Base-by-base conservation (phyloP, 30 jellyfish, hydroid and myxozoan genomes). In the Cassiopea xamachana region DNA sequence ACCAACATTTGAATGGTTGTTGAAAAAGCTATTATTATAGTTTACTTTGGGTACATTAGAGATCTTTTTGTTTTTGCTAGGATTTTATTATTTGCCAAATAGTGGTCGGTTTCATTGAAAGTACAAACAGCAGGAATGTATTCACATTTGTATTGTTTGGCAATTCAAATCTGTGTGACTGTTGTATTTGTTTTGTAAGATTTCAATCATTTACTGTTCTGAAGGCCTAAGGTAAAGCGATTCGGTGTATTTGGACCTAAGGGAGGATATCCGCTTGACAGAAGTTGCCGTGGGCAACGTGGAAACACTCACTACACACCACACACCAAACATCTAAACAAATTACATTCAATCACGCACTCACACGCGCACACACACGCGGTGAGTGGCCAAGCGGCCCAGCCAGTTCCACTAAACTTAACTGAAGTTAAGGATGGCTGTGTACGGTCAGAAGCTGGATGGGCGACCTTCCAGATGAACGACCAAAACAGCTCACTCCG, bases 31-130 rank as follows among this genome's bases (percentile, higher is more conserved):
- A 64, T 71, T 19, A 19, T 14, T 5, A 55, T 15, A 71, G 27
- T 78, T 47, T 78, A 43, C 87, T 39, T 43, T 78, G 49, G 87
- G 87, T 78, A 12, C 50, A 19, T 78, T 78, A 1, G 48, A 78
- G 71, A 19, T 78, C 71, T 48, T n/a, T 44, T 48, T 78, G 75
- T 59, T 8, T 45, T 78, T 49, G 1, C 49, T 48, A 50, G 12
- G 75, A 78, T 55, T 12, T 17, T 19, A 7, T 5, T 78, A 43
- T 78, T 78, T 78, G 87, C 19, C 75, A 48, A 78, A 78, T 43
- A 78, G 13, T 50, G 75, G 60, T 47, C 71, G 58, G 80, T 71
- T 71, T 19, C 55, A 43, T 71, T 4, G 39, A 2, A 8, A 12
- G 2, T 71, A 15, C 39, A 71, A 71, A 71, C 27, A 78, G n/a